Conservation (phyloP, 2,113 vertebrate genomes). For the Myotis lucifugus region DNA sequence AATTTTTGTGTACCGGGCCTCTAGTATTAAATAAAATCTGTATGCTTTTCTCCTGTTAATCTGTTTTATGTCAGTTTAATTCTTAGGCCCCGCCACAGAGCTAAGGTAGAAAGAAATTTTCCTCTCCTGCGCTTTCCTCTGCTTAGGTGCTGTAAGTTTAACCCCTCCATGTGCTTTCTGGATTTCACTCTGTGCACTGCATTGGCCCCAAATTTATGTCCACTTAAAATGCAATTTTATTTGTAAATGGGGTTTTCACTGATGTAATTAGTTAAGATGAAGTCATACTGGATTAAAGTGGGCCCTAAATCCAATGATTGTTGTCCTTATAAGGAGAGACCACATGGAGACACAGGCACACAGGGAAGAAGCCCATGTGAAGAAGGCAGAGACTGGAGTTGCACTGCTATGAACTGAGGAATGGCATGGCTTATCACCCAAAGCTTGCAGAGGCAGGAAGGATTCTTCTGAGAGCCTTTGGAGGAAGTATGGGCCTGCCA, state of each 20-base stretch:
- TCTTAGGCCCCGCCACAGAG: not conserved
- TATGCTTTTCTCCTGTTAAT: not conserved
- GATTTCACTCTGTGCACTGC: not conserved
- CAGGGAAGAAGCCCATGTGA: not conserved
- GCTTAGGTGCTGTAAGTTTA: not conserved
- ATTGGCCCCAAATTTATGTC: not conserved
- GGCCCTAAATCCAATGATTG: not conserved
- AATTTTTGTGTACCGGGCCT: too few species aligned
- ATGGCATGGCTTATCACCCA: not conserved
- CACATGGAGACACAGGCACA: not conserved
- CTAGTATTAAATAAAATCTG: not conserved
- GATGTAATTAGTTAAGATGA: not conserved
- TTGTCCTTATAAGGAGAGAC: not conserved
- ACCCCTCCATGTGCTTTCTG: not conserved
- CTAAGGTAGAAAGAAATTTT: not conserved
- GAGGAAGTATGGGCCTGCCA: not conserved
- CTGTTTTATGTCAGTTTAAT: not conserved
- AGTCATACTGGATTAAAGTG: not conserved
- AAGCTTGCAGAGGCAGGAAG: not conserved
- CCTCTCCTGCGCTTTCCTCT: not conserved
- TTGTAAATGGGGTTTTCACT: not conserved
- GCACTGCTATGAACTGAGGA: not conserved
- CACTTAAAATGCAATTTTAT: not conserved
- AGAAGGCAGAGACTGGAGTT: not conserved
- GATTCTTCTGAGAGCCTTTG: too few species aligned